Evolutionary conservation across 1,140 invertebrate species (phyloP), one percentile per base, ranked within the genome.

Genomic region (Myzus persicae): DNA sequence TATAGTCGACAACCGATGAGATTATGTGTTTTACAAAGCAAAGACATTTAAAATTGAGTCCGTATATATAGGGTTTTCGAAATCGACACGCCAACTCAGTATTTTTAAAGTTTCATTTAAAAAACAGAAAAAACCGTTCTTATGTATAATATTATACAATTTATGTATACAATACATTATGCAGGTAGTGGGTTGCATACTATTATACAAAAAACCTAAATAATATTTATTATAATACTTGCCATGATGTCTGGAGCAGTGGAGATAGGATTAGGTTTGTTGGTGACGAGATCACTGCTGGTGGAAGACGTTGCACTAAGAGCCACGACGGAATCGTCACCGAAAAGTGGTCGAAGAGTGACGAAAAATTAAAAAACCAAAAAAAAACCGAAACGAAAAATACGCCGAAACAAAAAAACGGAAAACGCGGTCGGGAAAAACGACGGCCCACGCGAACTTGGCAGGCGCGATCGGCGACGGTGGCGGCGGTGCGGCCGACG

Each of bases 401-500:
- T 1, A 7, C 6, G 36, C 6, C 36, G 38, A 87, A 20, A 46
- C 31, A 2, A 46, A 44, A 31, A 87, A 85, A 85, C 84, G 24
- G 26, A 42, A 85, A 85, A n/a, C 14, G 42, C 22, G 26, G 26
- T 44, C 40, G 59, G 51, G 59, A 67, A 87, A 87, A 87, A 87
- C 42, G 40, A 87, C 42, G 84, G 26, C 26, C 26, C 42, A n/a
- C 42, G 42, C 84, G 31, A 22, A 6, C n/a, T 54, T 67, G 14
- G 59, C 59, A 67, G 59, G 59, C 59, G 59, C 2, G 59, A 67
- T 67, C 31, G 26, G 54, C 54, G 2, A 59, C 54, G 54, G 54
- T 59, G 59, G 59, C 31, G 59, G 59, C 11, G 59, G 31, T 14
- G 59, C 31, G 59, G 40, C 91, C 91, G 91, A 81, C 76, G 91